phyloP scores from a whole-genome alignment of 2,113 vertebrate species.

The Pseudorhombus dupliciocellatus region DNA sequence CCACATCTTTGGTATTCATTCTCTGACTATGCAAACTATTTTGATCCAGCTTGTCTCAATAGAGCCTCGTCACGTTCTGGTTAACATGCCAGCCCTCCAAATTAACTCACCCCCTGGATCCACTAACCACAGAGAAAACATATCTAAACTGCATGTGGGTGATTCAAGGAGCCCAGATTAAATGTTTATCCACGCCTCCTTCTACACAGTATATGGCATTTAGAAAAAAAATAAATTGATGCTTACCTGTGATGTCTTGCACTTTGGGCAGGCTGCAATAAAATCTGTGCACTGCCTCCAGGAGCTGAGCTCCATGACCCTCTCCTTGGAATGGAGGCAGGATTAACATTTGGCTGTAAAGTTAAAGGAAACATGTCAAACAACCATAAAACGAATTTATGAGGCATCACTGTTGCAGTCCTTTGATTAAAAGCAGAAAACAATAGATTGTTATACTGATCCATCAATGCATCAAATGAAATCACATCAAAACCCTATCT shows the following conservation, averaged over 20 bases:
- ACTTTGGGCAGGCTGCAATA: conserved; percentile 91
- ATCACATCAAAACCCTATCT: conserved; percentile 74
- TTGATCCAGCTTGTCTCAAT: conserved; percentile 54
- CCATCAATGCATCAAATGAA: conserved; percentile 75
- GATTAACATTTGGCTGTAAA: conserved; percentile 95
- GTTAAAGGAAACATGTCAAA: conserved; percentile 35
- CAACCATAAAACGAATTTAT: conserved; percentile 10
- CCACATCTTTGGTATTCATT: conserved; percentile 60
- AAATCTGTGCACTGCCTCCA: conserved; percentile 96
- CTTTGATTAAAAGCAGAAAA: conserved; percentile 63
- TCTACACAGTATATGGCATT: conserved; percentile 2
- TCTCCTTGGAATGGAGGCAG: conserved; percentile 98
- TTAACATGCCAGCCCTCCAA: conserved; percentile 38
- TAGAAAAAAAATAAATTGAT: not conserved
- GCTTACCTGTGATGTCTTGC: conserved; percentile 96
- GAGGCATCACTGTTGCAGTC: conserved; percentile 3
- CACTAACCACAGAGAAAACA: conserved; percentile 39
- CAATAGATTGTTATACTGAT: conserved; percentile 65
- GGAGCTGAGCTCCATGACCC: conserved; percentile 96
- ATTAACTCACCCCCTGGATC: conserved; percentile 43
- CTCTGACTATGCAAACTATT: conserved; percentile 45
- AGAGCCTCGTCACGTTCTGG: conserved; percentile 40
- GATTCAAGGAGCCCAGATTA: conserved; percentile 23
- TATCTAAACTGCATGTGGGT: conserved; percentile 25
- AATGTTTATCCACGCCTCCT: conserved; percentile 25